These are phyloP conservation scores for mouse (Mus musculus) DNA, from an alignment of 2,113 vertebrate genomes.

Conservation along the genomic window DNA sequence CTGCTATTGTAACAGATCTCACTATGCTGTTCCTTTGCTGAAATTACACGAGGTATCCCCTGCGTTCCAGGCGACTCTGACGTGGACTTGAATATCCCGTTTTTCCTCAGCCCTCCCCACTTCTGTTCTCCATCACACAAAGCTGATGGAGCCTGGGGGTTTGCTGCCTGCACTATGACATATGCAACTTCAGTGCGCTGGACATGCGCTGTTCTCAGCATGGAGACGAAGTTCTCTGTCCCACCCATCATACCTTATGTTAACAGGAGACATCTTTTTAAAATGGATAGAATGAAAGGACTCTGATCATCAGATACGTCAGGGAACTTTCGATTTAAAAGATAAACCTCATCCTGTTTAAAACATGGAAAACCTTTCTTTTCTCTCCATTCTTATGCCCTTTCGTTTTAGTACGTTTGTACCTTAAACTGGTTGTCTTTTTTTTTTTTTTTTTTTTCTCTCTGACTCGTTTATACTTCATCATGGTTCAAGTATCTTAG, in stretches of 20 bases:
- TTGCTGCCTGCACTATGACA: constrained; percentile 72
- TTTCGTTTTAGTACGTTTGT: background rate
- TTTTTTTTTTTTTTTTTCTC: background rate
- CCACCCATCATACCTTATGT: background rate
- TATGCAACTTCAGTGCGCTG: constrained; percentile 58
- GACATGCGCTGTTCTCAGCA: constrained; percentile 32
- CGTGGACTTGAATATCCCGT: constrained; percentile 13
- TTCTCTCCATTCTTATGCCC: background rate
- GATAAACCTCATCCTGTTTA: constrained; percentile 48
- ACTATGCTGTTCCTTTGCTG: constrained; percentile 46
- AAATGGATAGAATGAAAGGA: constrained; percentile 60
- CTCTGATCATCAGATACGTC: constrained; percentile 60
- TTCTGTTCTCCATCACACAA: constrained; percentile 65
- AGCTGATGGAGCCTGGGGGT: constrained; percentile 70
- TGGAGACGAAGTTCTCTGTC: constrained; percentile 58
- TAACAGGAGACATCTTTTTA: background rate
- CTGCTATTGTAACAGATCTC: constrained; percentile 43
- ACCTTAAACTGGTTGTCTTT: constrained; percentile 8
- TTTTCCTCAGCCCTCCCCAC: constrained; percentile 77
- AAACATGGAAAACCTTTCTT: background rate
- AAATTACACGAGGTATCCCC: constrained; percentile 33
- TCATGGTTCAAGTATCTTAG: background rate
- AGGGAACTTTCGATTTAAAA: constrained; percentile 54
- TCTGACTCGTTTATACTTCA: background rate
- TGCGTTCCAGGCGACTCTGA: constrained; percentile 17